phyloP scores from a whole-genome alignment of 2,113 vertebrate genomes.

The Psammodynastes pulverulentus region DNA sequence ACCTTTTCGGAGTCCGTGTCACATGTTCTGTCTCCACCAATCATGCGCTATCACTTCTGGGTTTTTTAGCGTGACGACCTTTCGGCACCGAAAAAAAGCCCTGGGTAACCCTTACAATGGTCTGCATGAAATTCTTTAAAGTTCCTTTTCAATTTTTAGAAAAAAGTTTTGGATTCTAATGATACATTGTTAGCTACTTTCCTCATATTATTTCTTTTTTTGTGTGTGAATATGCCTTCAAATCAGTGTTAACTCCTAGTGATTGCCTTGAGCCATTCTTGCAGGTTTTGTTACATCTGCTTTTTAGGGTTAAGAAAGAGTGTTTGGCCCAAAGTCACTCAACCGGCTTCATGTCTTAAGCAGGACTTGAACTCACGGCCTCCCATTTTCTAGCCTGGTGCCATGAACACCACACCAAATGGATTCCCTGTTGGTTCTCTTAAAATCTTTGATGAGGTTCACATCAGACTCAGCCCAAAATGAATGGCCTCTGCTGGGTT shows the following conservation, averaged over 20 bases:
- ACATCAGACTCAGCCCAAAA: background rate
- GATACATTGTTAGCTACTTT: background rate
- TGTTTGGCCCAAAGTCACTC: background rate
- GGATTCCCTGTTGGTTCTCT: background rate
- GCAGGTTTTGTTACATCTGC: background rate
- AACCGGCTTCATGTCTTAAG: background rate
- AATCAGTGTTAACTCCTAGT: background rate
- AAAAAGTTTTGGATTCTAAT: background rate
- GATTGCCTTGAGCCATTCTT: background rate
- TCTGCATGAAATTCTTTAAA: background rate
- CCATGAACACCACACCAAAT: background rate
- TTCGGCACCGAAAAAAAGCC: too few species aligned
- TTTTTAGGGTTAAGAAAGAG: background rate
- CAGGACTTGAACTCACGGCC: background rate
- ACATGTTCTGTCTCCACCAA: too few species aligned
- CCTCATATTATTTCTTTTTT: background rate
- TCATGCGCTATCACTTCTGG: too few species aligned
- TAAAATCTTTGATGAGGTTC: background rate
- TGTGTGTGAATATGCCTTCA: background rate
- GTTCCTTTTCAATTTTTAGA: background rate
- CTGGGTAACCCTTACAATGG: background rate
- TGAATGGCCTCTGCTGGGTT: background rate
- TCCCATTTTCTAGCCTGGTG: background rate
- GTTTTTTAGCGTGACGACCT: too few species aligned
- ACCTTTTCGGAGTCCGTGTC: too few species aligned